Evolutionary conservation across 2,888 invertebrate species (phyloP).

Genomic region (Stomorhina lunata): DNA sequence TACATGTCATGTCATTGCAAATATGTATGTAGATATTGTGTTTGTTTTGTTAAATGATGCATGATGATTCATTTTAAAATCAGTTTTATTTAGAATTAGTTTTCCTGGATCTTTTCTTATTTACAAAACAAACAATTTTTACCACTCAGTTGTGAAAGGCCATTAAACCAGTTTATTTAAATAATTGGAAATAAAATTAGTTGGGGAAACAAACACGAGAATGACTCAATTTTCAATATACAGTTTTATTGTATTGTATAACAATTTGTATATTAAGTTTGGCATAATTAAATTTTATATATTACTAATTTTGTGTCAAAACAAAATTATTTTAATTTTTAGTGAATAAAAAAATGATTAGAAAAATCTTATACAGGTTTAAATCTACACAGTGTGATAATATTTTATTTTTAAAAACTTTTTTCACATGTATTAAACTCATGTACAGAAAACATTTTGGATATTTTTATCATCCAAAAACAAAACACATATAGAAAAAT

Average conservation of each 20-base stretch:
- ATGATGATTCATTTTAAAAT: constrained; percentile 51
- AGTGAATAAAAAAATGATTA: neutral
- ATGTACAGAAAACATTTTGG: constrained; percentile 17
- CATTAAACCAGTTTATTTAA: too few relatives aligned
- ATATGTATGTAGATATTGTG: too few relatives aligned
- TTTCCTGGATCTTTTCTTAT: neutral
- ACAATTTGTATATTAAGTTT: too few relatives aligned
- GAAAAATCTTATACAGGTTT: too few relatives aligned
- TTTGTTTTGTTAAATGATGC: constrained; percentile 53
- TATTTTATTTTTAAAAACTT: too few relatives aligned
- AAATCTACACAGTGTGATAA: too few relatives aligned
- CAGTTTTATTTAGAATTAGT: neutral
- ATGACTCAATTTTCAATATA: too few relatives aligned
- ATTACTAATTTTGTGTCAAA: neutral
- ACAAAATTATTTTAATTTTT: neutral
- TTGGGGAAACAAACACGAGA: too few relatives aligned
- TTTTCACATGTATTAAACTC: neutral
- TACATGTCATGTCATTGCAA: neutral
- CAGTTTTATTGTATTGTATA: too few relatives aligned
- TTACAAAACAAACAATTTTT: neutral
- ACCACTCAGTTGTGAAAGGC: neutral
- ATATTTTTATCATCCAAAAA: constrained; percentile 1
- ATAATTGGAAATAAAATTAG: too few relatives aligned
- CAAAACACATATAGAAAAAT: neutral
- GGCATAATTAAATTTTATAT: neutral